Evolutionary conservation across 2,888 invertebrate genomes (phyloP), one percentile per base, ranked within the genome.

Genomic region (Lagria hirta): DNA sequence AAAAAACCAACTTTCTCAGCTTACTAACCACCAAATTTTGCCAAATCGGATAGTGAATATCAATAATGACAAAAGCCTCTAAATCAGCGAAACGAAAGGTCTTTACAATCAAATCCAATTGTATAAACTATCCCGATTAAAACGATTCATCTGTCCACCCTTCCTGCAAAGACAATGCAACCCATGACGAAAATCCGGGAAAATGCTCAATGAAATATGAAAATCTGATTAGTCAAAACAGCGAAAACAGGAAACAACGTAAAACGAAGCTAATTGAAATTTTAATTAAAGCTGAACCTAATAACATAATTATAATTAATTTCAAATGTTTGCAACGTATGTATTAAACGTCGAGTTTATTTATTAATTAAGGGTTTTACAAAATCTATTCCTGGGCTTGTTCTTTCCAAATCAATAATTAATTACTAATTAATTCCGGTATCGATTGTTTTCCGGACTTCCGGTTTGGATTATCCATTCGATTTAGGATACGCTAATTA

Each of bases 281-380:
- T 37, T 28, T 37, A 27, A 37, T 37, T n/a, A n/a, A 11, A 35
- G 12, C 17, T 11, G 35, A 35, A 24, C 26, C 16, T 17, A 35
- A 35, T 35, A 35, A 26, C 35, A 35, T 35, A 17, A 35, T 35
- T 24, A 35, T 26, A 35, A 35, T 35, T 35, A 35, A 35, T 35
- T 26, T 26, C 35, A 26, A 26, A 35, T 35, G 26, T 35, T 35
- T 26, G 18, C 7, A 18, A 18, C 4, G 18, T 17, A 20, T 12
- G 26, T 26, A 16, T 34, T 8, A 15, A 5, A 22, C 13, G 33
- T 8, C 28, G 22, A 21, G n/a, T n/a, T n/a, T n/a, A n/a, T n/a
- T n/a, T n/a, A n/a, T n/a, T n/a, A n/a, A n/a, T n/a, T n/a, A n/a
- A n/a, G n/a, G n/a, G n/a, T n/a, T n/a, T n/a, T n/a, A n/a, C n/a